These are phyloP conservation scores for Chromoteleia sp. DNA, from an alignment of 2,888 invertebrate genomes.

Conservation along the genomic window DNA sequence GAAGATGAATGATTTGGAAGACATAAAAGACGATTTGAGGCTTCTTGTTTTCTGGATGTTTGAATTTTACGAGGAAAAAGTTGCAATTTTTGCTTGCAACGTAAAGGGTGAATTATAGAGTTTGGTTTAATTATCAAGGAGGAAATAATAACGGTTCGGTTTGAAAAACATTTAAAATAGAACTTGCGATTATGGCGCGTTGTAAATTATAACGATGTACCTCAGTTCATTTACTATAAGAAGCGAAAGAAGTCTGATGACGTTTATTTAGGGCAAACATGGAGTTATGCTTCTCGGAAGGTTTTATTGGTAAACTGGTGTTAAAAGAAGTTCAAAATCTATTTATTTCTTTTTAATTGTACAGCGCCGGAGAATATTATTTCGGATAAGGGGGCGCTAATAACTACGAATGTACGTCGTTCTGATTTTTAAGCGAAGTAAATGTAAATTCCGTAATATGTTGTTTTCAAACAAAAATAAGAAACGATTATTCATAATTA, in stretches of 20 bases:
- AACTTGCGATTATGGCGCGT: slow-evolving; percentile 12
- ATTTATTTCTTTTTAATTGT: slow-evolving; percentile 60
- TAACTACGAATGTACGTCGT: slow-evolving; percentile 27
- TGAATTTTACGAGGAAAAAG: slow-evolving; percentile 14
- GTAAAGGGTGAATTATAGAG: slow-evolving; percentile 24
- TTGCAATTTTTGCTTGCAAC: background rate
- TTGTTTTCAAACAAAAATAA: slow-evolving; percentile 8
- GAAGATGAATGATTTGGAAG: background rate
- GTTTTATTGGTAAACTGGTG: slow-evolving; percentile 60
- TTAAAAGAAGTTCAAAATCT: slow-evolving; percentile 57
- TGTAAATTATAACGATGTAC: slow-evolving; percentile 45
- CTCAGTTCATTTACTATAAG: slow-evolving; percentile 39
- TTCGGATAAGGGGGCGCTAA: slow-evolving; percentile 40
- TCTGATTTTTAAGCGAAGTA: slow-evolving; percentile 17
- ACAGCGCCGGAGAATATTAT: slow-evolving; percentile 20
- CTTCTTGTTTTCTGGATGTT: slow-evolving; percentile 2
- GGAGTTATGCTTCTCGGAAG: slow-evolving; percentile 56
- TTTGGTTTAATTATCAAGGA: slow-evolving; percentile 32
- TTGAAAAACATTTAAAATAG: slow-evolving; percentile 45
- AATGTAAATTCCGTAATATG: slow-evolving; percentile 13
- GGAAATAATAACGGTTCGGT: slow-evolving; percentile 18
- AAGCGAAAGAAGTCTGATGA: slow-evolving; percentile 43
- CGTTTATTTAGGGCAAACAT: slow-evolving; percentile 55
- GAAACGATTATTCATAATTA: too few species aligned
- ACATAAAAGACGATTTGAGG: slow-evolving; percentile 20